These are phyloP conservation scores for Pachycephala philippinensis DNA, from an alignment of 2,113 vertebrate species.

Conservation along the genomic window DNA sequence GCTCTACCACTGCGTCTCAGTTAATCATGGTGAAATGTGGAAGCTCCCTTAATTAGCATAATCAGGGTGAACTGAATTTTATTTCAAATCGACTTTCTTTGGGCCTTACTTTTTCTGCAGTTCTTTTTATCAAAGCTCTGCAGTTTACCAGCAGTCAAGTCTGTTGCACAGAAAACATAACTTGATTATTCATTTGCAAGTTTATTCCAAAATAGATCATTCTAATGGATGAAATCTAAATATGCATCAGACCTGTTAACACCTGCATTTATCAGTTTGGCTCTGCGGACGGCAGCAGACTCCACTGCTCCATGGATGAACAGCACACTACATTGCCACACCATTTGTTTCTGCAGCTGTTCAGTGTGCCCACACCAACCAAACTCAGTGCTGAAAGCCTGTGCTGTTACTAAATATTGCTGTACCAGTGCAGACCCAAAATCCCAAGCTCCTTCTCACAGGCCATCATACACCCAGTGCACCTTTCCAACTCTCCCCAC, in stretches of 20 bases:
- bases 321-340: background rate
- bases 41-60: background rate
- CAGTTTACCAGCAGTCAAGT: background rate
- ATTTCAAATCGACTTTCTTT: background rate
- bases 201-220: background rate
- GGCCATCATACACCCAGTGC: background rate
- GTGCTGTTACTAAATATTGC: background rate
- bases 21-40: background rate
- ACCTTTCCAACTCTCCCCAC: background rate
- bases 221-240: background rate
- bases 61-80: background rate
- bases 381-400: background rate
- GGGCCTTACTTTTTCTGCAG: background rate
- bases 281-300: background rate
- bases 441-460: background rate
- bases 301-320: background rate
- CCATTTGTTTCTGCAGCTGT: slow-evolving; percentile 22
- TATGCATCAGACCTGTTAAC: background rate
- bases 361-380: background rate
- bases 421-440: background rate
- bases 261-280: background rate
- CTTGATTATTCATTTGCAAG: background rate
- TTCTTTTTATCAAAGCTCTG: background rate
- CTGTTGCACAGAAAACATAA: background rate
- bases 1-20: background rate